These are phyloP conservation scores for Ricordea florida DNA, from an alignment of 92 coral and sea anemone species.

Conservation along the genomic window DNA sequence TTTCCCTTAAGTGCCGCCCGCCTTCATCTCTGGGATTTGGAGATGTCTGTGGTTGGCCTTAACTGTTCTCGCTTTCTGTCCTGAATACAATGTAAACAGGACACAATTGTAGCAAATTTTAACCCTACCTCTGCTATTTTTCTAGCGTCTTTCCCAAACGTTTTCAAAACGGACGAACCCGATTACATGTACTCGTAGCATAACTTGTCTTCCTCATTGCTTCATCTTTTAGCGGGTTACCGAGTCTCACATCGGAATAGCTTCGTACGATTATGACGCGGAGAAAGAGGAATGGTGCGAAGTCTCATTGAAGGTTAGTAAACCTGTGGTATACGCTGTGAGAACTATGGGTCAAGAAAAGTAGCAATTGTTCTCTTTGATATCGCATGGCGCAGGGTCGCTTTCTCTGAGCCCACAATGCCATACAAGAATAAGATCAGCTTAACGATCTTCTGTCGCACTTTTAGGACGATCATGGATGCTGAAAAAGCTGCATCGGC, in stretches of 20 bases:
- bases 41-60: too few relatives aligned
- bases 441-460: constrained; percentile 18
- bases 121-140: too few relatives aligned
- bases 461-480: constrained; percentile 2
- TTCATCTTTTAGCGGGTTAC: constrained; percentile 63
- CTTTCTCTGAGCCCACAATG: constrained; percentile 47
- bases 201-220: background rate
- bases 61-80: too few relatives aligned
- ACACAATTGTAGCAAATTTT: too few relatives aligned
- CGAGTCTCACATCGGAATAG: constrained; percentile 60
- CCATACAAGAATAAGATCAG: constrained; percentile 8
- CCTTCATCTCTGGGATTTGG: too few relatives aligned
- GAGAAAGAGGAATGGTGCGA: constrained; percentile 91
- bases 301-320: constrained; percentile 72
- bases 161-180: too few relatives aligned
- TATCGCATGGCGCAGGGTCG: constrained; percentile 40
- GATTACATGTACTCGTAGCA: too few relatives aligned
- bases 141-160: too few relatives aligned
- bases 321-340: background rate
- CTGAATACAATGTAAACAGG: too few relatives aligned
- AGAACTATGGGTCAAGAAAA: background rate
- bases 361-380: too few relatives aligned
- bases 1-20: too few relatives aligned
- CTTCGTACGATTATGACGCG: constrained; percentile 74
- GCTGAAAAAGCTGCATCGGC: constrained; percentile 28